Conservation (phyloP, 2,888 invertebrate species). For the Sturmia bella region DNA sequence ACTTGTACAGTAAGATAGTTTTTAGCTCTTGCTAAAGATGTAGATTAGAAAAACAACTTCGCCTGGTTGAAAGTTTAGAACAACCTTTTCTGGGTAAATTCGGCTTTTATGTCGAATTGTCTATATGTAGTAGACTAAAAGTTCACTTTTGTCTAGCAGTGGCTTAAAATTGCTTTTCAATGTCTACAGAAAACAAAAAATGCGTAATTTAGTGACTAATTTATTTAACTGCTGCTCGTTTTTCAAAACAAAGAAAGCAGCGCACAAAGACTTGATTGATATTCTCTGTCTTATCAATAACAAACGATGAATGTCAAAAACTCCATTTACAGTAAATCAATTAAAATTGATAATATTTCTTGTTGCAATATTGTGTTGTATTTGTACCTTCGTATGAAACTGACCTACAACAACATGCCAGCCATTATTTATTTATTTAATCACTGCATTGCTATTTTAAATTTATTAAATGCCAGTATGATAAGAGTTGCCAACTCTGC, state of each 20-base stretch:
- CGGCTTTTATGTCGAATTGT: no score
- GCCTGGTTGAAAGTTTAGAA: no score
- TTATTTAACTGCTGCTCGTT: not conserved
- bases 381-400: not conserved
- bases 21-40: no score
- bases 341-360: not conserved
- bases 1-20: no score
- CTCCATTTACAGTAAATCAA: conserved; percentile 7
- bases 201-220: not conserved
- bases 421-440: not conserved
- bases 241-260: not conserved
- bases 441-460: no score
- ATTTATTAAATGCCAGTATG: no score
- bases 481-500: no score
- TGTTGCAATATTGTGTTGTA: not conserved
- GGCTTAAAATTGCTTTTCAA: no score
- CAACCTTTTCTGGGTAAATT: no score
- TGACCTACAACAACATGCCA: conserved; percentile 18
- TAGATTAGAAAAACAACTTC: no score
- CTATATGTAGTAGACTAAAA: no score
- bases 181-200: not conserved
- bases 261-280: conserved; percentile 17
- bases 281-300: conserved; percentile 7
- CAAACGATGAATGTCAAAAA: conserved; percentile 21
- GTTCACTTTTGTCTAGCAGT: no score